Conservation (phyloP, 2,113 vertebrate genomes). For the Mesitornis unicolor region DNA sequence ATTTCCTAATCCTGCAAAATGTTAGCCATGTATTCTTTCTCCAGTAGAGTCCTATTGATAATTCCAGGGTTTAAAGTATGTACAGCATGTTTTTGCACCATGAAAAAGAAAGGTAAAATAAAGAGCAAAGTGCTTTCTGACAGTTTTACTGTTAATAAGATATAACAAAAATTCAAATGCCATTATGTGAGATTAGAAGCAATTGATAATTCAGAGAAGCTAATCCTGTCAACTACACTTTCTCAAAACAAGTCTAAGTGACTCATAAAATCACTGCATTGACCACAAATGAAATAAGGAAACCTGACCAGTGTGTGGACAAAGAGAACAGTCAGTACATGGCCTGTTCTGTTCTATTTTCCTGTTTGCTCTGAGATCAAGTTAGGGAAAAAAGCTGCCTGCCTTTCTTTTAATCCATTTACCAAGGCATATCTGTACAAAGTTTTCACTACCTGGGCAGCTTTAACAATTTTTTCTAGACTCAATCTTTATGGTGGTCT, state of each 20-base stretch:
- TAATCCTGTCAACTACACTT: not conserved
- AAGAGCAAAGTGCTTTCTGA: not conserved
- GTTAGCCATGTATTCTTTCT: not conserved
- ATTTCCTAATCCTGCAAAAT: not conserved
- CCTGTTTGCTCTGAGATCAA: not conserved
- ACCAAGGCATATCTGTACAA: not conserved
- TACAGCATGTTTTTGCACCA: not conserved
- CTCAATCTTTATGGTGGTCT: not conserved
- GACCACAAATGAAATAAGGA: not conserved
- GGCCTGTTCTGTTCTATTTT: not conserved
- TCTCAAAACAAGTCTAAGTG: not conserved
- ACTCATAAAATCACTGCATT: not conserved
- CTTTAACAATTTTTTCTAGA: conserved; percentile 21
- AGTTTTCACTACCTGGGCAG: not conserved
- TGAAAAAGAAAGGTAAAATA: not conserved
- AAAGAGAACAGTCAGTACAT: not conserved
- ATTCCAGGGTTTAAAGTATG: not conserved
- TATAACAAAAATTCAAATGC: not conserved
- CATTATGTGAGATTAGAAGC: not conserved
- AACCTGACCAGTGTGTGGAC: not conserved
- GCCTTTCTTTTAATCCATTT: conserved; percentile 3
- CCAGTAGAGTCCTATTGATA: not conserved
- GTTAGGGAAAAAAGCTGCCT: not conserved
- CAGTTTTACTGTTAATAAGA: not conserved
- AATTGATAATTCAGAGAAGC: not conserved